Conservation (phyloP, 2,888 invertebrate species). For the Agrypnus murinus region DNA sequence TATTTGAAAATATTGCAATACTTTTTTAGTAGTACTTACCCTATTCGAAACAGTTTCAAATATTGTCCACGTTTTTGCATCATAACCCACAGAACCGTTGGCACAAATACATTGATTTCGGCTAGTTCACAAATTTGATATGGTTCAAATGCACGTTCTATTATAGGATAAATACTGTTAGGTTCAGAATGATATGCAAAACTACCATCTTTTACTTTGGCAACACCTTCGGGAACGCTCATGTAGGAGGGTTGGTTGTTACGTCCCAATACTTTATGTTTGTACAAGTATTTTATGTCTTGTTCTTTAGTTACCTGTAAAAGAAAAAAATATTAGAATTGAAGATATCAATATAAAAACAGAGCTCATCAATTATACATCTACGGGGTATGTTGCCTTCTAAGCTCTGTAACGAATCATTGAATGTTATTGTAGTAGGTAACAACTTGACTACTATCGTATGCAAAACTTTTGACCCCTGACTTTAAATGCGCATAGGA, state of each 20-base stretch:
- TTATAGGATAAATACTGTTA: slow-evolving; percentile 66
- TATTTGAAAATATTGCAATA: too few relatives aligned
- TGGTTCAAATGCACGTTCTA: slow-evolving; percentile 63
- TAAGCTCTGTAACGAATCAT: too few relatives aligned
- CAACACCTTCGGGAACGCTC: slow-evolving; percentile 66
- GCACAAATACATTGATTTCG: slow-evolving; percentile 62
- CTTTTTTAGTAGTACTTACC: slow-evolving; percentile 58
- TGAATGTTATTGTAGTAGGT: too few relatives aligned
- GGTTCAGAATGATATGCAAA: slow-evolving; percentile 68
- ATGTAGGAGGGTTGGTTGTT: slow-evolving; percentile 49
- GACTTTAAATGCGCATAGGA: too few relatives aligned
- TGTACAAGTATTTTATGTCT: slow-evolving; percentile 41
- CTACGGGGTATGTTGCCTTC: too few relatives aligned
- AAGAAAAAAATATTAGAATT: too few relatives aligned
- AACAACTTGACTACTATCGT: too few relatives aligned
- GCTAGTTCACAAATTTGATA: slow-evolving; percentile 65
- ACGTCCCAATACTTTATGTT: slow-evolving; percentile 37
- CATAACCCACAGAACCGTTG: slow-evolving; percentile 67
- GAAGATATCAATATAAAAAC: too few relatives aligned
- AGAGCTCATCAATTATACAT: too few relatives aligned
- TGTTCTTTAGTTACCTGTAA: slow-evolving; percentile 45
- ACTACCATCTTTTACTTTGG: slow-evolving; percentile 70
- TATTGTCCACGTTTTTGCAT: slow-evolving; percentile 70
- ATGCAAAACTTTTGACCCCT: too few relatives aligned
- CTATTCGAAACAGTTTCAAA: slow-evolving; percentile 66